Base-by-base conservation (phyloP, 2,888 invertebrate genomes). In the Lithophane ornitopus region DNA sequence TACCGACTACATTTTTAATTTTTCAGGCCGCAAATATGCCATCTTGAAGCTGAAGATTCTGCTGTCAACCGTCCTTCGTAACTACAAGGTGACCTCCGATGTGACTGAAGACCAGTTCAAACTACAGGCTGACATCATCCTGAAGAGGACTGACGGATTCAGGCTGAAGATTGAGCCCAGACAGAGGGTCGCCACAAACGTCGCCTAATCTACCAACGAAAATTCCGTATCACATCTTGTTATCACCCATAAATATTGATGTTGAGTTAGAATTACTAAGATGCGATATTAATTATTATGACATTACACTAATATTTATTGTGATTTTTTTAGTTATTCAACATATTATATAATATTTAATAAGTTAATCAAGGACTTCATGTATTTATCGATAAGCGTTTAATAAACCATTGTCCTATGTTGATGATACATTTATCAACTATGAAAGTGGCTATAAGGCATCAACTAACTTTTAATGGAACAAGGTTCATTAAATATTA, bases 111-210 rank as follows among this genome's bases (percentile, higher is more conserved):
- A 97, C 11, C 97, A 98, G 82, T 98, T 97, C 91, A 95, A 97
- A 84, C 95, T 98, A 0, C 97, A 98, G 91, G 98, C 97, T 46
- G 98, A 98, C 89, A 98, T 98, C 86, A 98, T 98, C 80, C 92
- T 98, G 71, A 98, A 98, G 94, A 96, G 98, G 79, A 97, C 97
- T 63, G 98, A 98, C 78, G 98, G 98, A 6, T 98, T 98, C 93
- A 97, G 97, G 86, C 96, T 98, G 70, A 96, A 95, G 85, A 94
- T 98, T 70, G 97, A 98, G 90, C 97, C 97, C 0, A 97, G 98
- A 87, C 74, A 82, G 88, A 80, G 93, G 75, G 88, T 91, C 3
- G 90, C 93, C 7, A 66, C 76, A 9, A n/a, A 70, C 14, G 72
- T 81, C 28, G 84, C 82, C 73, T 80, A 80, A 78, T 41, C 39